Conservation (phyloP, 2,888 invertebrate species). For the Drosophila nr. medialis region DNA sequence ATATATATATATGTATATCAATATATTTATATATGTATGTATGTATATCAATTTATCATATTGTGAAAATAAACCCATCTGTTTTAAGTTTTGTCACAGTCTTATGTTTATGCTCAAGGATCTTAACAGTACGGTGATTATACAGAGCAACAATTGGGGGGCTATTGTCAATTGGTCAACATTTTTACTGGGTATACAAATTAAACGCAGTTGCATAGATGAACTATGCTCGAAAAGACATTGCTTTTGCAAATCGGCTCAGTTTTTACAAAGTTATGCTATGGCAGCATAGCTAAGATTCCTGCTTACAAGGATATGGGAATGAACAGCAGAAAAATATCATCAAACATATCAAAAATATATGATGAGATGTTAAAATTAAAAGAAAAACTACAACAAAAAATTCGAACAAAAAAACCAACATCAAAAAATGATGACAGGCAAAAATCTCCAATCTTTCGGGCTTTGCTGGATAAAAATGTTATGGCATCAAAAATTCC, state of each 20-base stretch:
- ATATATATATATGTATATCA: constrained; percentile 11
- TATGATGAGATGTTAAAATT: no score
- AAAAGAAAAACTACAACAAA: no score
- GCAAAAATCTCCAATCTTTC: no score
- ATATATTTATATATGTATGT: constrained; percentile 9
- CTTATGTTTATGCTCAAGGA: background rate
- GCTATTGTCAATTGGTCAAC: background rate
- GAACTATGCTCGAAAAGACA: background rate
- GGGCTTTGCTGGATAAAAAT: no score
- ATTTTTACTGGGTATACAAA: background rate
- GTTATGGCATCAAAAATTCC: no score
- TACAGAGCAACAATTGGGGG: background rate
- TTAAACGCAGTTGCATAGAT: background rate
- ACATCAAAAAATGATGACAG: no score
- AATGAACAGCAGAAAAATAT: no score
- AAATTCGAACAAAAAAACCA: no score
- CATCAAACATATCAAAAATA: no score
- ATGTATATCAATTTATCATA: constrained; percentile 29
- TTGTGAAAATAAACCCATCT: constrained; percentile 49
- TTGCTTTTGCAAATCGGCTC: background rate
- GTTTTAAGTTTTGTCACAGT: constrained; percentile 15
- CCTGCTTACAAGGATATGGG: no score
- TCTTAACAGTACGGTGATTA: background rate
- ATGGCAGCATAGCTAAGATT: background rate
- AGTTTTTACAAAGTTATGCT: background rate